Conservation (phyloP, 1,140 invertebrate species). For the Ganaspis sp. region DNA sequence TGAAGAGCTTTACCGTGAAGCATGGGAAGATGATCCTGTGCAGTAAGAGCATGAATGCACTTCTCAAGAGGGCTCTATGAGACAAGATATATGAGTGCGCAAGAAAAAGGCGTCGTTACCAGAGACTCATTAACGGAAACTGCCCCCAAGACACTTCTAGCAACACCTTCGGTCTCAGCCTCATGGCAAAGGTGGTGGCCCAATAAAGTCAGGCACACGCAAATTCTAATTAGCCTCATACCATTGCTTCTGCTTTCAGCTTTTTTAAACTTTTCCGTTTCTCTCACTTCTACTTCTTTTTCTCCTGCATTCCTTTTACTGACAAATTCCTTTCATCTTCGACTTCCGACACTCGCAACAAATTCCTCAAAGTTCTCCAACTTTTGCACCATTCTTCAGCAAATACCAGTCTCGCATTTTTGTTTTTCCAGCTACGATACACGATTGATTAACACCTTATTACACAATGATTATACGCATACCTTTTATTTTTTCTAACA, state of each 20-base stretch:
- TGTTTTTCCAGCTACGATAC: neutral
- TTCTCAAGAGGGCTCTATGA: conserved; percentile 30
- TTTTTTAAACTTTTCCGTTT: neutral
- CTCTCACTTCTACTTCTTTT: neutral
- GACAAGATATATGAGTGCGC: conserved; percentile 53
- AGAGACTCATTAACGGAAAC: conserved; percentile 64
- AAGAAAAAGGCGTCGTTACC: conserved; percentile 65
- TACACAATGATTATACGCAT: no score
- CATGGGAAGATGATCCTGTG: conserved; percentile 41
- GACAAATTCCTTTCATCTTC: neutral
- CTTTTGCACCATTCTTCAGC: neutral
- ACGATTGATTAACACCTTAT: neutral
- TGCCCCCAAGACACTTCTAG: conserved; percentile 62
- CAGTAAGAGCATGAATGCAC: conserved; percentile 39
- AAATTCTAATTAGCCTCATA: conserved; percentile 61
- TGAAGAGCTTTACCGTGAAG: conserved; percentile 34
- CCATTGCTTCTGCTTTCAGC: conserved; percentile 4
- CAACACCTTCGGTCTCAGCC: conserved; percentile 51
- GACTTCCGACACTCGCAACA: neutral
- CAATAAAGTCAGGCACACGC: conserved; percentile 38
- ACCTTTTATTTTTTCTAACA: no score
- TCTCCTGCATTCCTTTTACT: neutral
- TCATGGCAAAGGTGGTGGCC: neutral
- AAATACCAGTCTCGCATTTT: neutral
- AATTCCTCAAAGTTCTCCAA: neutral